Evolutionary conservation across 1,140 invertebrate genomes (phyloP), one percentile per base, ranked within the genome.

Genomic region (Manduca sexta): DNA sequence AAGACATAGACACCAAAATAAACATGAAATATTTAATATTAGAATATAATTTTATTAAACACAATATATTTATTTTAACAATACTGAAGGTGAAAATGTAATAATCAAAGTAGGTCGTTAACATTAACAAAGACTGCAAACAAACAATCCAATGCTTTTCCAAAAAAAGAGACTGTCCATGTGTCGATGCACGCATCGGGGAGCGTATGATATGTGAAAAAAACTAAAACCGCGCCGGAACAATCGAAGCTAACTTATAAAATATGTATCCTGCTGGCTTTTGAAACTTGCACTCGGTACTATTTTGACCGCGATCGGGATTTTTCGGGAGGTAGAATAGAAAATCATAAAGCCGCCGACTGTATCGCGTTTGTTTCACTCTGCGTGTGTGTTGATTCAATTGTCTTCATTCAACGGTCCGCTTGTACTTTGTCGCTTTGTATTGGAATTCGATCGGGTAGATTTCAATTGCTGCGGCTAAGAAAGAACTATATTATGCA

Each of bases 191-290:
- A 70, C 56, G 58, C 66, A 78, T 79, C 69, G 76, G 63, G 60
- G 62, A 59, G 56, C 40, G 58, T 56, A 68, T 70, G 77, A 73
- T 71, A 69, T 51, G 63, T 45, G 60, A 74, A 79, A 74, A 77
- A 69, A 70, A 60, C 29, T 38, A 60, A 69, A 79, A 71, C 71
- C 69, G 38, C 69, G 54, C 58, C 74, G 71, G 79, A 84, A 84
- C 81, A 84, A 83, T 84, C 81, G 81, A 84, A 84, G 74, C 68
- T 66, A 68, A 77, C 69, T 79, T 84, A 84, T 84, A 81, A 84
- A 84, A 84, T 83, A 84, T 84, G 78, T 76, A 84, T 74, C 57
- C 60, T 62, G 66, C 70, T 75, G 75, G 80, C 78, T 81, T 84
- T 84, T 74, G 63, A 71, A 79, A 81, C 69, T 74, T 78, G 65